Base-by-base conservation (phyloP, 2,888 invertebrate species). In the Brachyopa scutellaris region DNA sequence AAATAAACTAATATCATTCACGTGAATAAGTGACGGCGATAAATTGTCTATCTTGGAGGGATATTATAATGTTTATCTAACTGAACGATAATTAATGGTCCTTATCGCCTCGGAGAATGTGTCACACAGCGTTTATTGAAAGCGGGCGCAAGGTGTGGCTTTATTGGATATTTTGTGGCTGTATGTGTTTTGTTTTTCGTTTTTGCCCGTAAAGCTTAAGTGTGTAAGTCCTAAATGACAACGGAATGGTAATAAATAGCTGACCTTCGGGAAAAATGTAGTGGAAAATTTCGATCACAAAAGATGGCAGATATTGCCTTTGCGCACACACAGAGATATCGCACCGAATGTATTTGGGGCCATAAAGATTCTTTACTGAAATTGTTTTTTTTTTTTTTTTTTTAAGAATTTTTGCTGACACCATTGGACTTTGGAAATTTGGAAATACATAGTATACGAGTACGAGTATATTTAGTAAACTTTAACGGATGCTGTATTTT, bases 401-500 rank as follows among this genome's bases (percentile, higher is more conserved):
- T 67, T 55, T 55, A 9, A 61, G 55, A 47, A 55, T 73, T 70
- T 64, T 15, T 55, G 77, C 76, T 66, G 77, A 82, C 70, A 61
- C 33, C 23, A 29, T 13, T 51, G 40, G 33, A 62, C 47, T 76
- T 76, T 53, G 33, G 59, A 64, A 70, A 53, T n/a, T n/a, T n/a
- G n/a, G n/a, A n/a, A n/a, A n/a, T n/a, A n/a, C n/a, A n/a, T n/a
- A n/a, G n/a, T n/a, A n/a, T n/a, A n/a, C n/a, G n/a, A n/a, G n/a
- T n/a, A n/a, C n/a, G n/a, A n/a, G 53, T 82, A 26, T 66, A 82
- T 76, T 82, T 53, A 31, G 62, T 59, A 70, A 82, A 76, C 49
- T 74, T 82, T 66, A 66, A 66, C 53, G 59, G 42, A 42, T 47
- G 45, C 23, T 38, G 11, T 38, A 42, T 67, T 33, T 49, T 11